phyloP scores from a whole-genome alignment of 2,888 invertebrate species.

The Leptinotarsa tumamoca region DNA sequence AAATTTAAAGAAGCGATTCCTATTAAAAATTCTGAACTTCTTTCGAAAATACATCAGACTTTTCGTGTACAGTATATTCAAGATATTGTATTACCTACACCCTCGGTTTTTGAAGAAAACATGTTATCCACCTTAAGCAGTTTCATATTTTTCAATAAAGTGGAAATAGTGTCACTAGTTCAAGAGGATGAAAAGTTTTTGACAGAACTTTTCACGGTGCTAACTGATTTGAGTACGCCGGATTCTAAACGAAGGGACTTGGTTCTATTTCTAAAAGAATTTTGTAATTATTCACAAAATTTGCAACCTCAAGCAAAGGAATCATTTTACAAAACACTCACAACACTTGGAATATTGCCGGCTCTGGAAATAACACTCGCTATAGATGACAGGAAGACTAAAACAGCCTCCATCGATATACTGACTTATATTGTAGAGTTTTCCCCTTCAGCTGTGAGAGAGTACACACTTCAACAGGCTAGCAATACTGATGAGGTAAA shows the following conservation, averaged over 20 bases:
- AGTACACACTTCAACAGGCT: conserved; percentile 95
- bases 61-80: conserved; percentile 99
- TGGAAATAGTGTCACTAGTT: conserved; percentile 97
- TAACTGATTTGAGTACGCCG: conserved; percentile 89
- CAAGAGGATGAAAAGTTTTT: conserved; percentile 98
- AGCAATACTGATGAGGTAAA: conserved; percentile 89
- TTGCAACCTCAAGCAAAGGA: conserved; percentile 97
- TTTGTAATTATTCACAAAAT: conserved; percentile 99
- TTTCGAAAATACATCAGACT: conserved; percentile 99
- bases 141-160: conserved; percentile 99
- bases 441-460: conserved; percentile 96
- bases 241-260: conserved; percentile 90
- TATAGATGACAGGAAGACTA: conserved; percentile 93
- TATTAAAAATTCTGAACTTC: conserved; percentile 92
- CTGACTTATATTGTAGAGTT: conserved; percentile 98
- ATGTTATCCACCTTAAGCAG: conserved; percentile 96
- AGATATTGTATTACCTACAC: conserved; percentile 98
- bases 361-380: conserved; percentile 91
- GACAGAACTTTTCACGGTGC: conserved; percentile 91
- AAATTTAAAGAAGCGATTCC: conserved; percentile 94
- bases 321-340: conserved; percentile 95
- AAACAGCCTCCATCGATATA: conserved; percentile 97
- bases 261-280: conserved; percentile 97
- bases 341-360: conserved; percentile 87
- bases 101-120: conserved; percentile 99